Conservation (phyloP, 1,140 invertebrate species). For the Nymphalis io region DNA sequence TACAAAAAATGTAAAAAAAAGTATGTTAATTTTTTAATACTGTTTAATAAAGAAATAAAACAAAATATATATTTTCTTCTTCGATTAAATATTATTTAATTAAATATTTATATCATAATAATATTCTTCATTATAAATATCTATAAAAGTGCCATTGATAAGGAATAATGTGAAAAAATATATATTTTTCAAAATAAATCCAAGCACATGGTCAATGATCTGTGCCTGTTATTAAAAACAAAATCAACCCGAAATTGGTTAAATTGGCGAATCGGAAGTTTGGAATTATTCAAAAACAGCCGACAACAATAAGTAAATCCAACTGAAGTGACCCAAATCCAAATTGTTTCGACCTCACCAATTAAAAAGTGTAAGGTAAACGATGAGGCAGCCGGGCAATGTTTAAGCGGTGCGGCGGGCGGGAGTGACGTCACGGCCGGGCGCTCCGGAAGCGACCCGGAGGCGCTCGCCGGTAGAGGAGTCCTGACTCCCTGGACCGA, state of each 20-base stretch:
- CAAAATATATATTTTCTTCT: too few species aligned
- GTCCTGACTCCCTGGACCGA: conserved; percentile 66
- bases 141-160: too few species aligned
- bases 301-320: conserved; percentile 59
- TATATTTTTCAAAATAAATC: not conserved
- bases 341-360: conserved; percentile 77
- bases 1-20: too few species aligned
- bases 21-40: too few species aligned
- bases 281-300: conserved; percentile 42
- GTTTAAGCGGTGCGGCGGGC: conserved; percentile 50
- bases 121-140: too few species aligned
- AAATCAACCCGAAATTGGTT: conserved; percentile 5
- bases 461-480: conserved; percentile 57
- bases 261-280: conserved; percentile 37
- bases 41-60: too few species aligned
- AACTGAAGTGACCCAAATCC: conserved; percentile 71
- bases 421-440: conserved; percentile 63
- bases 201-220: not conserved
- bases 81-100: too few species aligned
- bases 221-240: not conserved
- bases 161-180: too few species aligned
- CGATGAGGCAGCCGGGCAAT: conserved; percentile 49
- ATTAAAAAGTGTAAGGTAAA: conserved; percentile 79
- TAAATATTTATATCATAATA: too few species aligned
- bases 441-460: conserved; percentile 69